Evolutionary conservation across 2,113 vertebrate species (phyloP), one percentile per base, ranked within the genome.

Genomic region (Eulacestoma nigropectus): DNA sequence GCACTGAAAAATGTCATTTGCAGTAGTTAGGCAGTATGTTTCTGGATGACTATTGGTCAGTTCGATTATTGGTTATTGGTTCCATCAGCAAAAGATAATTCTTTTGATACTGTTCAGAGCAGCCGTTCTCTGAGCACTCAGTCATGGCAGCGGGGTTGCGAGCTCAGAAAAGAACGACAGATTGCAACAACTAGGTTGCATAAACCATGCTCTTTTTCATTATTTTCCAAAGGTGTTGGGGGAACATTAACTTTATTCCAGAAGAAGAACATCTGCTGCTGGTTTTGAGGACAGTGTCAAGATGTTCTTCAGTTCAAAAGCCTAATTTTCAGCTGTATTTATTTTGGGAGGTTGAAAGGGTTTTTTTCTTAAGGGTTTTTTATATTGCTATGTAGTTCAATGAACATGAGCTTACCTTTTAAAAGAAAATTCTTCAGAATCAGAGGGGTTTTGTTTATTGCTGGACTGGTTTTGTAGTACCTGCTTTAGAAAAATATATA

Each of bases 321-420:
- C 69, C 83, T 87, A 78, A 89, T 79, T 77, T 97, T 83, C 85
- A 90, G 56, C 75, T 90, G 68, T 82, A 79, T 95, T 93, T 96
- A 87, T 96, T 95, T 94, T 92, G 53, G 76, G 83, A 89, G 44
- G 41, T 86, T 88, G 90, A 93, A 94, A 95, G 64, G 79, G 53
- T 14, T 94, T 85, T 87, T 80, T 95, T 92, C 64, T 70, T 44
- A 46, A 67, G 76, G 76, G 39, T 47, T 91, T 90, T 87, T 90
- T 60, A 35, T 90, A 39, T 81, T 94, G 46, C 47, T 68, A 0
- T 65, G 72, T 84, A 87, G 60, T 37, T 93, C 92, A 87, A 13
- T 93, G 89, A 90, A 33, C 9, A 33, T 8, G 16, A 78, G 46
- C 80, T 84, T 90, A 75, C 65, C 44, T 72, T 92, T 90, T 75